phyloP scores from a whole-genome alignment of 2,888 invertebrate species.

The Tetragnatha montana region DNA sequence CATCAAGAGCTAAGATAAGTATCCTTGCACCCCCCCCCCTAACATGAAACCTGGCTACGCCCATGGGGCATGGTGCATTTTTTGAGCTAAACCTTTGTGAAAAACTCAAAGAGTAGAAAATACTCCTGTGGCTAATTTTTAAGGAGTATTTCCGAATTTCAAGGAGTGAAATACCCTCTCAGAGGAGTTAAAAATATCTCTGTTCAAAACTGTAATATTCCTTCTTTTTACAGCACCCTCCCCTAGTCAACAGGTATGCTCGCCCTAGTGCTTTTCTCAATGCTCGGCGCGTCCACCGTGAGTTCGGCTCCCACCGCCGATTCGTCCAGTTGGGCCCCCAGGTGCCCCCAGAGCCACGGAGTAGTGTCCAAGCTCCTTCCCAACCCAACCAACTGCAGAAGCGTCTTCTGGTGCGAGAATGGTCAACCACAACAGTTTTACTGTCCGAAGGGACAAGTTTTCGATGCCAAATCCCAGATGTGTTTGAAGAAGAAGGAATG shows the following conservation, averaged over 20 bases:
- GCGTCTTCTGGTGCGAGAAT: conserved; percentile 12
- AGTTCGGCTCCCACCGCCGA: not conserved
- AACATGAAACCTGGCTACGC: too few relatives aligned
- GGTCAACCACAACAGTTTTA: not conserved
- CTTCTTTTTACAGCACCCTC: not conserved
- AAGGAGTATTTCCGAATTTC: not conserved
- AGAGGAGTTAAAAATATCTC: too few relatives aligned
- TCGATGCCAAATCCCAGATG: not conserved
- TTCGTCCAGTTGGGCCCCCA: conserved; percentile 18
- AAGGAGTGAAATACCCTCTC: too few relatives aligned
- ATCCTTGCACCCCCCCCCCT: too few relatives aligned
- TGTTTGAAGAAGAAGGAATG: conserved; percentile 15
- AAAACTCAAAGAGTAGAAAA: too few relatives aligned
- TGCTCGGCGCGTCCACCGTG: not conserved
- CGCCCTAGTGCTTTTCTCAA: not conserved
- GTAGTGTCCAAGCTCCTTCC: conserved; percentile 48
- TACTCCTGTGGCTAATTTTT: too few relatives aligned
- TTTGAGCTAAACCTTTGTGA: too few relatives aligned
- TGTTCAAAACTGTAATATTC: not conserved
- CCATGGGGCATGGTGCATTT: too few relatives aligned
- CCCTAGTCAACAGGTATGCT: not conserved
- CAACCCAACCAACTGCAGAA: conserved; percentile 28
- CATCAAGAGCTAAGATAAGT: too few relatives aligned
- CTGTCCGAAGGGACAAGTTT: conserved; percentile 14
- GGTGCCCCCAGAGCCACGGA: not conserved